Base-by-base conservation (phyloP, 2,113 vertebrate genomes). In the Cisticola juncidis region DNA sequence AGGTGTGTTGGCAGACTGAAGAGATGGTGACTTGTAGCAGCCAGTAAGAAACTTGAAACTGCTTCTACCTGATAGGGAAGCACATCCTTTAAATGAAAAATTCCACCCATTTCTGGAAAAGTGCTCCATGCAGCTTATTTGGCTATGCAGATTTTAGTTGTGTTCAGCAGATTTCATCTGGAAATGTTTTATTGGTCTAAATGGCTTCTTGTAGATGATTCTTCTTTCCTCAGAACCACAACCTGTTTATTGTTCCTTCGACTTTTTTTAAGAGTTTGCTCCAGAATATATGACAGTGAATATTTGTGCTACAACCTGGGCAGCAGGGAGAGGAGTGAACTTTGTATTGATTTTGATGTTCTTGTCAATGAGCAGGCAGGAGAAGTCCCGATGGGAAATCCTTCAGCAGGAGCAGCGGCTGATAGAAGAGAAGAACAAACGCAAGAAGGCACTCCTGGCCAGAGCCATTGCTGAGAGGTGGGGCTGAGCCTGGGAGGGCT, bases 401-500 rank as follows among this genome's bases (percentile, higher is more conserved):
- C 98, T 99, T 58, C 99, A 99, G 86, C 97, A 98, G 66, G 99
- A 99, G 31, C 99, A 99, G 26, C 98, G 98, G 50, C 82, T 98
- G 23, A 99, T 99, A 78, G 99, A 99, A 97, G 99, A 99, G 98
- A 98, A 98, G 96, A 99, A 99, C 94, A 99, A 99, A 90, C 98
- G 98, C 50, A 99, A 99, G 96, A 99, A 99, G 97, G 99, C 99
- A 86, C 98, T 99, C 45, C 98, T 99, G 88, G 85, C 99, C 64
- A 99, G 98, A 97, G 98, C 99, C 29, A 99, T 99, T 88, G 99
- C 99, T 77, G 99, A 99, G 97, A 99, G 99, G 99, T 99, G 94
- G 96, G 60, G 26, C 54, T 86, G 69, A 24, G 48, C 65, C 83
- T 44, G 72, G 79, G 24, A 44, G 51, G 65, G 61, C 44, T 81